A percentile compares a stretch with the other conserved stretches of the same genome.
Conservation (phyloP, 2,797 vertebrate species). For the Pitangus sulphuratus region DNA sequence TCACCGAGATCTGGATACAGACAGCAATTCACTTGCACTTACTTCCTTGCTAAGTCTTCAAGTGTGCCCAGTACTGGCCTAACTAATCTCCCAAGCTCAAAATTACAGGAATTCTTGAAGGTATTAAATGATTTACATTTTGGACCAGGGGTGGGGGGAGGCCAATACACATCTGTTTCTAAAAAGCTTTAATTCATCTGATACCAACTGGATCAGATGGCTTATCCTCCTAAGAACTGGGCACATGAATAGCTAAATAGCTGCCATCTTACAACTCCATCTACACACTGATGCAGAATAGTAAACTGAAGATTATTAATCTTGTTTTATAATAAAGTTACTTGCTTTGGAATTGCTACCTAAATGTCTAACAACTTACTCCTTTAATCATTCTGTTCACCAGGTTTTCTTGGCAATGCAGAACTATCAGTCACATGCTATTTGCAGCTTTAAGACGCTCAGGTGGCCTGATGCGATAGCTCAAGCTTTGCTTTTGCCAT, state of each 20-base stretch:
- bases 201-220: neutral
- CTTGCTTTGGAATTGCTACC: neutral
- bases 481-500: neutral
- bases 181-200: neutral
- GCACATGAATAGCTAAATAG: neutral
- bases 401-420: neutral
- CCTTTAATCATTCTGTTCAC: neutral
- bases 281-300: neutral
- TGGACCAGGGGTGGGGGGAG: too few species aligned
- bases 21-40: neutral
- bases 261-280: neutral
- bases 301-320: neutral
- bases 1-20: neutral
- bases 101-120: neutral
- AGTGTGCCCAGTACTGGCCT: neutral
- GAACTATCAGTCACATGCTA: neutral
- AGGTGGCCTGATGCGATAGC: neutral
- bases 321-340: neutral
- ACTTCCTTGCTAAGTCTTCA: neutral
- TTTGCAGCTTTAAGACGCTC: neutral
- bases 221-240: neutral
- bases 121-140: neutral
- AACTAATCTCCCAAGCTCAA: neutral
- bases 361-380: neutral
- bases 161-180: neutral